Conservation (phyloP, 2,113 vertebrate genomes). For the Rhizomys pruinosus region DNA sequence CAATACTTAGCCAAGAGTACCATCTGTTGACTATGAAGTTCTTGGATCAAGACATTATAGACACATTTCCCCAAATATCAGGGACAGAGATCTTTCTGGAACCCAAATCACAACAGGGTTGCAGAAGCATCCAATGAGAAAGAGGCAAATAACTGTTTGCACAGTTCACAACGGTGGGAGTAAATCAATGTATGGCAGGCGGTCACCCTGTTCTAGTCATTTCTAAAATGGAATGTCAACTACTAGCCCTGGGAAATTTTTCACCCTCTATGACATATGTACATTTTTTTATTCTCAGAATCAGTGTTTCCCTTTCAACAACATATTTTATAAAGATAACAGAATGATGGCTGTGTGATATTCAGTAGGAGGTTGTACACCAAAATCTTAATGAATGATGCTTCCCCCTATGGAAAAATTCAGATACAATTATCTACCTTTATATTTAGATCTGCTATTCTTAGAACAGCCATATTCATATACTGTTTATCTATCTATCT, state of each 20-base stretch:
- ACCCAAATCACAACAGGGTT: conserved; percentile 82
- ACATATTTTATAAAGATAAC: conserved; percentile 45
- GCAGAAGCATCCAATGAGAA: conserved; percentile 74
- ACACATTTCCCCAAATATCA: conserved; percentile 86
- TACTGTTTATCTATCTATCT: no score
- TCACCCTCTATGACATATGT: background rate
- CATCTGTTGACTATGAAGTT: conserved; percentile 88
- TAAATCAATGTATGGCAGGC: conserved; percentile 68
- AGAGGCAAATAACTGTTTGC: conserved; percentile 76
- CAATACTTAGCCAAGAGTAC: conserved; percentile 84
- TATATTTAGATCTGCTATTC: background rate
- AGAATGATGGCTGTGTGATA: background rate
- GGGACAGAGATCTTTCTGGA: conserved; percentile 85
- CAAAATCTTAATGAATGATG: background rate
- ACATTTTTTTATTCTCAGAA: conserved; percentile 43
- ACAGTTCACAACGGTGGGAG: conserved; percentile 37
- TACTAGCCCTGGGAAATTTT: conserved; percentile 14
- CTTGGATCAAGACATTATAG: conserved; percentile 86
- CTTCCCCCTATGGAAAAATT: background rate
- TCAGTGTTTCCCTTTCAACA: background rate
- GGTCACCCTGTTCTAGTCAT: conserved; percentile 43
- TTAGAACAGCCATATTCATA: background rate
- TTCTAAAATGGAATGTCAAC: conserved; percentile 60
- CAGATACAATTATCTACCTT: background rate
- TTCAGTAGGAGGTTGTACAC: background rate